phyloP scores from a whole-genome alignment of 2,113 vertebrate genomes.

The Spea bombifrons region DNA sequence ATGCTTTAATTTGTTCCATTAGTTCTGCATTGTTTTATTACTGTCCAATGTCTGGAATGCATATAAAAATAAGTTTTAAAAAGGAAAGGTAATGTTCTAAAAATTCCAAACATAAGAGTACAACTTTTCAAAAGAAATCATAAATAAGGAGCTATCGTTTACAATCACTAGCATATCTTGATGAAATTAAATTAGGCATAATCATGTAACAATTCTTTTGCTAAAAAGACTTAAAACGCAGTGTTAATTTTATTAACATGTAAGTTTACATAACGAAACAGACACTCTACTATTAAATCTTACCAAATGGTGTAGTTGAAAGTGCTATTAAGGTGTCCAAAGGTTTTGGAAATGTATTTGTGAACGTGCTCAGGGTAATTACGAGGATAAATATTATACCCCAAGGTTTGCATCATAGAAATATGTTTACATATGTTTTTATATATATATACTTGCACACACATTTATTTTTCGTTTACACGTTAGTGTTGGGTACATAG shows the following conservation, averaged over 20 bases:
- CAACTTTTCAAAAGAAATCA: slow-evolving; percentile 56
- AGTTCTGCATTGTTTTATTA: slow-evolving; percentile 69
- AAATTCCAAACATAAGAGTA: slow-evolving; percentile 62
- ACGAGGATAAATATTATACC: slow-evolving; percentile 63
- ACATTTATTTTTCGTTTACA: not conserved
- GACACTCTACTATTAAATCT: slow-evolving; percentile 50
- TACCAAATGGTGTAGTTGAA: slow-evolving; percentile 34
- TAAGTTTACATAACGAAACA: slow-evolving; percentile 19
- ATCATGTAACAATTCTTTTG: slow-evolving; percentile 26
- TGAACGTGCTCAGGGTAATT: slow-evolving; percentile 56
- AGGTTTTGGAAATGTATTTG: slow-evolving; percentile 18
- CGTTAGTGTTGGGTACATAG: not conserved
- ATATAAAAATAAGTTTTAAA: slow-evolving; percentile 77
- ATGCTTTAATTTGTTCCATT: slow-evolving; percentile 65
- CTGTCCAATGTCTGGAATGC: slow-evolving; percentile 71
- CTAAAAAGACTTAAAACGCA: slow-evolving; percentile 25
- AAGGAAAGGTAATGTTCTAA: slow-evolving; percentile 57
- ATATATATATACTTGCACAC: slow-evolving; percentile 66
- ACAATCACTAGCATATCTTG: slow-evolving; percentile 43
- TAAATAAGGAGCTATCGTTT: slow-evolving; percentile 56
- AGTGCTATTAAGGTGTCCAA: slow-evolving; percentile 52
- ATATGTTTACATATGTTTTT: slow-evolving; percentile 64
- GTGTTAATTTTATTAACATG: slow-evolving; percentile 32
- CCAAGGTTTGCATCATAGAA: slow-evolving; percentile 67
- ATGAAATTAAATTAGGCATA: slow-evolving; percentile 38